Conservation (phyloP, 1,140 invertebrate genomes). For the Caenorhabditis latens region DNA sequence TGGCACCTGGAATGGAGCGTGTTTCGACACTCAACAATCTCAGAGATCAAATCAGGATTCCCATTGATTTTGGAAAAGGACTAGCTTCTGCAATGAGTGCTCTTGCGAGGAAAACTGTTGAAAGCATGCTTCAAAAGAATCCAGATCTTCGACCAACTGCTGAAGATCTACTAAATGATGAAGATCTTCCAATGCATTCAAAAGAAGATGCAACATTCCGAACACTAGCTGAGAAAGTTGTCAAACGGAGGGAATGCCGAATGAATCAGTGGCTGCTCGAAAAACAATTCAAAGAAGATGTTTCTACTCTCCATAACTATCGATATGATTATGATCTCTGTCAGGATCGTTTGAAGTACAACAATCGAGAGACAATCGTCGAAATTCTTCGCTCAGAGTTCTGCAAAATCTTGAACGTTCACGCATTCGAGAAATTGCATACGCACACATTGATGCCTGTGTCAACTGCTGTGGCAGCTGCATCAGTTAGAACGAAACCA, state of each 20-base stretch:
- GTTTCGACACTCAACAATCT: slow-evolving; percentile 84
- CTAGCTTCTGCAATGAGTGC: not conserved
- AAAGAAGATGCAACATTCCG: slow-evolving; percentile 50
- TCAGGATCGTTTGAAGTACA: slow-evolving; percentile 8
- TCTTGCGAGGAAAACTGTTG: slow-evolving; percentile 42
- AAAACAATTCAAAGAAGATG: slow-evolving; percentile 57
- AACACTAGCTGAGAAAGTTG: slow-evolving; percentile 17
- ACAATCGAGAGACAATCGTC: not conserved
- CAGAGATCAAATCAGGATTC: slow-evolving; percentile 83
- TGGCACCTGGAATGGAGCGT: slow-evolving; percentile 90
- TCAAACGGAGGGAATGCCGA: slow-evolving; percentile 62
- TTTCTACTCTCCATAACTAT: slow-evolving; percentile 54
- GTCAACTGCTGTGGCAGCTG: slow-evolving; percentile 1
- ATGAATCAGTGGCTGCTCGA: slow-evolving; percentile 63
- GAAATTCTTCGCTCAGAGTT: slow-evolving; percentile 50
- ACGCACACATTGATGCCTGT: slow-evolving; percentile 52
- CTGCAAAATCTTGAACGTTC: not conserved
- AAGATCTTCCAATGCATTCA: slow-evolving; percentile 61
- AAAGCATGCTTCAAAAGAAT: slow-evolving; percentile 61
- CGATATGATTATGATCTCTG: slow-evolving; percentile 61
- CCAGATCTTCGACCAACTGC: slow-evolving; percentile 61
- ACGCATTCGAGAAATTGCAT: slow-evolving; percentile 57
- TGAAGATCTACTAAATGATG: slow-evolving; percentile 62
- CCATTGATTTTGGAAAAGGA: slow-evolving; percentile 73
- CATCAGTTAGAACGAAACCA: slow-evolving; percentile 31